Evolutionary conservation across 2,797 vertebrate genomes (phyloP).

Genomic region (Amblyopsis hoosieri): DNA sequence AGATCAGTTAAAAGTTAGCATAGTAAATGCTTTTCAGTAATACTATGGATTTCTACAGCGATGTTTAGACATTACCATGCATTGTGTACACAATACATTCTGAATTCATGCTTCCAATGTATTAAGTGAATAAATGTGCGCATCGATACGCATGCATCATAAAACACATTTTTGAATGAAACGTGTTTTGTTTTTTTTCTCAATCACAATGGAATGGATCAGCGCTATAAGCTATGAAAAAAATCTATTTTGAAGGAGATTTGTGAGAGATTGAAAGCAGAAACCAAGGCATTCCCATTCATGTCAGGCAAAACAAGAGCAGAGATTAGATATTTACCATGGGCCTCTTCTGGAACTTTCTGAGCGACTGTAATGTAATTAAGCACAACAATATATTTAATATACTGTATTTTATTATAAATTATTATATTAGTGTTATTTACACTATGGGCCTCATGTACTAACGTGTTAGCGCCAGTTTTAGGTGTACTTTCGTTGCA

Average conservation of each 20-base stretch:
- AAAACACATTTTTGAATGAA: neutral
- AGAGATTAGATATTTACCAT: conserved; percentile 73
- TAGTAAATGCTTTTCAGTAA: conserved; percentile 14
- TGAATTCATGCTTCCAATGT: neutral
- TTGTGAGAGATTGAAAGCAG: conserved; percentile 1
- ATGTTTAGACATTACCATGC: conserved; percentile 28
- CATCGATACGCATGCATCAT: conserved; percentile 25
- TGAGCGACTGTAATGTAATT: conserved; percentile 68
- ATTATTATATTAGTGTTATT: too few relatives aligned
- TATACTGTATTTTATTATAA: too few relatives aligned
- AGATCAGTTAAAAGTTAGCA: neutral
- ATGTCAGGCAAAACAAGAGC: conserved; percentile 5
- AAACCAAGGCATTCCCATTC: conserved; percentile 18
- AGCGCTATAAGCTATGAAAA: neutral
- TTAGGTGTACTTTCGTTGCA: too few relatives aligned
- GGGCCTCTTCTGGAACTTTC: conserved; percentile 75
- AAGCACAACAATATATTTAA: conserved; percentile 16
- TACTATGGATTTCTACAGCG: neutral
- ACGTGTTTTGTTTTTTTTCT: neutral
- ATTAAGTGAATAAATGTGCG: too few relatives aligned
- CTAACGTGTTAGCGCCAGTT: too few relatives aligned
- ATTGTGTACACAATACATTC: neutral
- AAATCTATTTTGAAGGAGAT: neutral
- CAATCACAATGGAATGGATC: neutral
- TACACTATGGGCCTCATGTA: too few relatives aligned